Percentiles rank a stretch among this genome's conserved stretches.
Conservation (phyloP, 2,797 vertebrate genomes). For the Gymnopithys bicolor region DNA sequence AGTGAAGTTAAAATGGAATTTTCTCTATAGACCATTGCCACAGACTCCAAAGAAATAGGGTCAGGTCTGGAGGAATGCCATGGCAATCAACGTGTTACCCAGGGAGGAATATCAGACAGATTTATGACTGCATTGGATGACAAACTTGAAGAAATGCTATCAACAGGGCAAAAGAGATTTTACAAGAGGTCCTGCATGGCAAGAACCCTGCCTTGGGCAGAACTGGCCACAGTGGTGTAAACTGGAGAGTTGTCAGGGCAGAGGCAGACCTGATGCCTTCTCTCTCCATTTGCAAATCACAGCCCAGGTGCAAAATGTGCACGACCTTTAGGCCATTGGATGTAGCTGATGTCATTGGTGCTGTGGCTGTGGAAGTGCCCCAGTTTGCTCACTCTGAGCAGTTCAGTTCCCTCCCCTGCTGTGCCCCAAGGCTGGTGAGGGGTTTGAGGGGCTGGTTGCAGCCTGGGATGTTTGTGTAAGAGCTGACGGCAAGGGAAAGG, state of each 20-base stretch:
- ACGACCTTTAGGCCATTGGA: neutral
- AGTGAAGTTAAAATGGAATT: neutral
- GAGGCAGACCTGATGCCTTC: neutral
- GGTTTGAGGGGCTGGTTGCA: neutral
- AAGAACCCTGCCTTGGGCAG: neutral
- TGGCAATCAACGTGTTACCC: neutral
- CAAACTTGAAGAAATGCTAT: neutral
- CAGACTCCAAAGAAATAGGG: neutral
- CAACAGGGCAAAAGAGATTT: neutral
- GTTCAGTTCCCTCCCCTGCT: neutral
- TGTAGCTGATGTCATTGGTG: neutral
- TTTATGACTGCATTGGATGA: neutral
- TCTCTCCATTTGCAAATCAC: neutral
- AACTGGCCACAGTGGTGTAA: neutral
- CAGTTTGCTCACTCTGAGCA: neutral
- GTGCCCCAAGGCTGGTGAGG: neutral
- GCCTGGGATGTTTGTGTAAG: neutral
- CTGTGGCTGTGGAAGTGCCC: neutral
- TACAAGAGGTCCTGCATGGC: neutral
- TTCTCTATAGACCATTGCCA: neutral
- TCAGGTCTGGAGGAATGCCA: neutral
- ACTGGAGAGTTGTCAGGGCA: neutral
- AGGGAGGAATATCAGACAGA: neutral
- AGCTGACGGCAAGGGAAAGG: neutral
- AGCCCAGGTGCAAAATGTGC: neutral